These are phyloP conservation scores for Notoglanidium macrostoma DNA, from an alignment of 2,797 vertebrate genomes.

Conservation along the genomic window DNA sequence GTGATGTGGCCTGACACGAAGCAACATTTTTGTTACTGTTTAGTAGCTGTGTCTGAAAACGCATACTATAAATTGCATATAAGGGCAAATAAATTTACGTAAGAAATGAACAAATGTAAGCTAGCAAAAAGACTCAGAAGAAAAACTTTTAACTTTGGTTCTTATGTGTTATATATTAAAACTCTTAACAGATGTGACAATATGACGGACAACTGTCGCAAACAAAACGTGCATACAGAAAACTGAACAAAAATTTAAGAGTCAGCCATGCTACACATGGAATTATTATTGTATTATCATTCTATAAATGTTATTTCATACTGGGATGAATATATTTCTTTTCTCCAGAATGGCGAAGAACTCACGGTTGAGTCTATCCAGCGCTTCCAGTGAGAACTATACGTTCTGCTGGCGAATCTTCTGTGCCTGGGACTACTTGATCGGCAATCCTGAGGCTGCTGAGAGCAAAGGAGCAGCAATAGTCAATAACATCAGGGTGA, in stretches of 20 bases:
- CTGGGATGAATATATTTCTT: background rate
- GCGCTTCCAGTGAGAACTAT: constrained; percentile 92
- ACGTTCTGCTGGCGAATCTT: constrained; percentile 98
- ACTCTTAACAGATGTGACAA: background rate
- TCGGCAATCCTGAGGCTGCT: constrained; percentile 93
- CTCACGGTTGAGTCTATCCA: constrained; percentile 90
- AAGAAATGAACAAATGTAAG: background rate
- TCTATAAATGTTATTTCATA: background rate
- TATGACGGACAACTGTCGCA: background rate
- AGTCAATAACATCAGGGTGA: constrained; percentile 93
- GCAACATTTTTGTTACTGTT: background rate
- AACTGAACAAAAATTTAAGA: background rate
- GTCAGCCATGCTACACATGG: background rate
- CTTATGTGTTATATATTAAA: background rate
- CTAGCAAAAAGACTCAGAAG: background rate
- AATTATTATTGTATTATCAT: background rate
- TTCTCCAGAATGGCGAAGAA: constrained; percentile 92
- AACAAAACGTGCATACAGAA: background rate
- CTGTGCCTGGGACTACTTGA: constrained; percentile 98
- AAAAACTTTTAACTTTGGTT: background rate
- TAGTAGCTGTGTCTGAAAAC: background rate
- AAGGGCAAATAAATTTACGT: background rate
- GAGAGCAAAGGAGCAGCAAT: constrained; percentile 97
- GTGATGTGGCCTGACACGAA: background rate
- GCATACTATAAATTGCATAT: background rate